Conservation (phyloP, 23 tunicate genomes). For the Halocynthia aurantium region DNA sequence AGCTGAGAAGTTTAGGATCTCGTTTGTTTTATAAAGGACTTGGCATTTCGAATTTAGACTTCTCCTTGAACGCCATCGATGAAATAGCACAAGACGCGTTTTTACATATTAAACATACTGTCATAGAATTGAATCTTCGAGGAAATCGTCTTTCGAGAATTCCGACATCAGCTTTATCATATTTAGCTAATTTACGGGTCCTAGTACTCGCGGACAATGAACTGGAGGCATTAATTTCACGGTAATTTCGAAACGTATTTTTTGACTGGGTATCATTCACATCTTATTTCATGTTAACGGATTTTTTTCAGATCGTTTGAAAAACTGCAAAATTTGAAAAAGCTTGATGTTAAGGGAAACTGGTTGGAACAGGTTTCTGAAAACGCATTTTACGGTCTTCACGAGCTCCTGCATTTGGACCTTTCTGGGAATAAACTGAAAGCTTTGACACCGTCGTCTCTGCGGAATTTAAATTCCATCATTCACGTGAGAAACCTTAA, state of each 20-base stretch:
- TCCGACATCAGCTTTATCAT: neutral
- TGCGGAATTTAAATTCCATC: neutral
- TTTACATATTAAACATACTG: neutral
- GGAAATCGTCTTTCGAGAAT: neutral
- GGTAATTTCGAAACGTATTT: neutral
- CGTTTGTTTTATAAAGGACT: conserved; percentile 5
- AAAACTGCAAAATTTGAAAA: neutral
- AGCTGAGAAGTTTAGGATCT: neutral
- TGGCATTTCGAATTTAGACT: neutral
- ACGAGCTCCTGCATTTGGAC: conserved; percentile 3
- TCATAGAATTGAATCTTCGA: neutral
- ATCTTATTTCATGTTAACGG: too few relatives aligned
- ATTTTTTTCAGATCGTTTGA: neutral
- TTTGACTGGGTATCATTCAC: too few relatives aligned
- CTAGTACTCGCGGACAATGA: neutral
- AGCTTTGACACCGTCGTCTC: neutral
- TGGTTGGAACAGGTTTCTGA: conserved; percentile 1
- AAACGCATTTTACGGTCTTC: neutral
- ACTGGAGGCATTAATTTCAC: neutral
- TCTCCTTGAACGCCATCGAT: neutral
- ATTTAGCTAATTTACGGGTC: neutral
- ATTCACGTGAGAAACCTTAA: neutral
- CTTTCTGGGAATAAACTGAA: neutral
- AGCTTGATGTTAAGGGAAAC: neutral
- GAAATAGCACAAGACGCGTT: conserved; percentile 2